Evolutionary conservation across 2,888 invertebrate genomes (phyloP).

Genomic region (Callimorpha dominula): DNA sequence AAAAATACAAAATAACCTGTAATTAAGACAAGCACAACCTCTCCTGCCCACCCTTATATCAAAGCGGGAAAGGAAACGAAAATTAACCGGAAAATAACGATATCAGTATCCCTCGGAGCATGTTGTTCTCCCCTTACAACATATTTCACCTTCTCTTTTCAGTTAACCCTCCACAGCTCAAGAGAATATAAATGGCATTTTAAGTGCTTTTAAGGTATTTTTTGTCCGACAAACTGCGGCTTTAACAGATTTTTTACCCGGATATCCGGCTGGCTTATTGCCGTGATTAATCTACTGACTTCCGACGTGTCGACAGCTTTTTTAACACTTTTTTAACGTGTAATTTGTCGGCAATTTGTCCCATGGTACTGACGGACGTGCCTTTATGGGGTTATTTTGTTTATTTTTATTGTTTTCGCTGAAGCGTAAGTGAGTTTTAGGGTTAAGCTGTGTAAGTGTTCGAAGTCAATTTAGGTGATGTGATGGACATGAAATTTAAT

Average conservation of each 20-base stretch:
- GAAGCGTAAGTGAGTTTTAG: conserved; percentile 15
- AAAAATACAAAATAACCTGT: background rate
- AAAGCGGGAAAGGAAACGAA: conserved; percentile 30
- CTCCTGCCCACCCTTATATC: conserved; percentile 13
- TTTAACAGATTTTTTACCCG: conserved; percentile 75
- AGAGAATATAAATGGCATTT: conserved; percentile 69
- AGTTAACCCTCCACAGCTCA: conserved; percentile 46
- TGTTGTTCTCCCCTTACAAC: conserved; percentile 33
- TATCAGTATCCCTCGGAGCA: conserved; percentile 43
- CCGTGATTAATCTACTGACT: conserved; percentile 70
- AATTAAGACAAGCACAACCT: conserved; percentile 12
- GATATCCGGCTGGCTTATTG: conserved; percentile 62
- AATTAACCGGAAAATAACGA: conserved; percentile 54
- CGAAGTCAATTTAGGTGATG: conserved; percentile 12
- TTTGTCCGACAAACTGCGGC: conserved; percentile 60
- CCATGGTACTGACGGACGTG: conserved; percentile 18
- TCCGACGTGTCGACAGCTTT: conserved; percentile 42
- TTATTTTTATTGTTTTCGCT: conserved; percentile 30
- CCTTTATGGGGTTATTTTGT: conserved; percentile 14
- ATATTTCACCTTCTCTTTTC: conserved; percentile 53
- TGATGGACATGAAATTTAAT: conserved; percentile 2
- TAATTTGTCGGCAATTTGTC: conserved; percentile 31
- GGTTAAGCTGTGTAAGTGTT: conserved; percentile 8
- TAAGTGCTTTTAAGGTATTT: conserved; percentile 69
- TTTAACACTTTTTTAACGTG: conserved; percentile 29